Evolutionary conservation across 2,797 vertebrate species (phyloP), one percentile per base, ranked within the genome.

Genomic region (Halcyon smyrnensis): DNA sequence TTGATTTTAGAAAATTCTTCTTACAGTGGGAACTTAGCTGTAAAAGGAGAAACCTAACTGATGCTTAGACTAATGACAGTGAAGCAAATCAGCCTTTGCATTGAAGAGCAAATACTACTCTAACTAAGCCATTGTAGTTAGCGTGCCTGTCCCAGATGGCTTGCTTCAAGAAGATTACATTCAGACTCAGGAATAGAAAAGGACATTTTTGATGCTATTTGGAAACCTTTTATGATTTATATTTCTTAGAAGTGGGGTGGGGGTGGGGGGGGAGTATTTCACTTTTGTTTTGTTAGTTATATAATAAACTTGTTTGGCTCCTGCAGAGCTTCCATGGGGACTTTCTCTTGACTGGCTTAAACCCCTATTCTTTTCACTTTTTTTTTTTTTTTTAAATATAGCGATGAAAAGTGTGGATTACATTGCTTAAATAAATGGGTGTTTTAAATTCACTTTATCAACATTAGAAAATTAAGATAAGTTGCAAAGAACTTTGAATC

Each of bases 151-250:
- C 92, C 95, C 92, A 94, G 87, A 91, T 87, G 92, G 87, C 93
- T 95, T 87, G 85, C 86, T 94, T 96, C 92, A 92, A 87, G 93
- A 92, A 95, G 84, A 96, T 96, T 94, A 46, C 59, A 51, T 84
- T 94, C 64, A 96, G 84, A 89, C 70, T 77, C 56, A 64, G 68
- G 34, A 96, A 79, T 8, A 92, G 85, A 94, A 94, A 91, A 92
- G 53, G 68, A 87, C 75, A 77, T 89, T 91, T 94, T 89, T 94
- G 18, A 87, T 94, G 56, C 64, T 85, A 71, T 73, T 95, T 89
- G 92, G 95, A 94, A 95, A 75, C 18, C 82, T 94, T 95, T 94
- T 80, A 86, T 89, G 78, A 89, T 94, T 95, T 86, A 69, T 94
- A 63, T 71, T 94, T 94, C 84, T 96, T 85, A 95, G 87, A 96